Evolutionary conservation across 2,113 vertebrate species (phyloP), one percentile per base, ranked within the genome.

Genomic region (Apaloderma vittatum): DNA sequence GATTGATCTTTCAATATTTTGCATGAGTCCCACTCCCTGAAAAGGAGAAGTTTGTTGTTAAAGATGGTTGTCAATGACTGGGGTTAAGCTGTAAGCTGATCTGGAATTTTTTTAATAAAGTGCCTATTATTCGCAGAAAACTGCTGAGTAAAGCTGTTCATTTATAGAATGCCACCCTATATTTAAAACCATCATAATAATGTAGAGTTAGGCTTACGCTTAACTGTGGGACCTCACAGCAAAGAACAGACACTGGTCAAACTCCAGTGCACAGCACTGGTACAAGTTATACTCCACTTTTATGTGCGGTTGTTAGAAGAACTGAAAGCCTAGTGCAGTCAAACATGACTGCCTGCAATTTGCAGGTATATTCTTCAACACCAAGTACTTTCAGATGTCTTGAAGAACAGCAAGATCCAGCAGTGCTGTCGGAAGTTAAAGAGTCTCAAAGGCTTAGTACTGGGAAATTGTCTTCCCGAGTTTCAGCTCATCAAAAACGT

Each of bases 21-120:
- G 24, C 70, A 34, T 0, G 2, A 78, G 51, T n/a, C 19, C 7
- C 26, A 18, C 46, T 82, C 77, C 62, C 40, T 30, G 66, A 93
- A 55, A 90, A 87, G 86, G 87, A 98, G 96, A 95, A 61, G 59
- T 96, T 93, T 97, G 93, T 94, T 85, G 93, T 96, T 97, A 97
- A 97, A 97, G 96, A 96, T 59, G 83, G 90, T 86, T 94, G 94
- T 93, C 93, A 90, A 43, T 72, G 78, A 65, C 83, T 86, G 91
- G 93, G 80, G 93, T 95, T 97, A 95, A 94, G 95, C 97, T 92
- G 46, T 99, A 98, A 99, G 98, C 98, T 95, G 98, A 98, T 95
- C 86, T 98, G 98, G 98, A 99, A 98, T 99, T 98, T 98, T 97
- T 97, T 98, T 98, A 98, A 98, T 98, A 98, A 98, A 97, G 97